Evolutionary conservation across 2,113 vertebrate genomes (phyloP).

Genomic region (Thryonomys swinderianus): DNA sequence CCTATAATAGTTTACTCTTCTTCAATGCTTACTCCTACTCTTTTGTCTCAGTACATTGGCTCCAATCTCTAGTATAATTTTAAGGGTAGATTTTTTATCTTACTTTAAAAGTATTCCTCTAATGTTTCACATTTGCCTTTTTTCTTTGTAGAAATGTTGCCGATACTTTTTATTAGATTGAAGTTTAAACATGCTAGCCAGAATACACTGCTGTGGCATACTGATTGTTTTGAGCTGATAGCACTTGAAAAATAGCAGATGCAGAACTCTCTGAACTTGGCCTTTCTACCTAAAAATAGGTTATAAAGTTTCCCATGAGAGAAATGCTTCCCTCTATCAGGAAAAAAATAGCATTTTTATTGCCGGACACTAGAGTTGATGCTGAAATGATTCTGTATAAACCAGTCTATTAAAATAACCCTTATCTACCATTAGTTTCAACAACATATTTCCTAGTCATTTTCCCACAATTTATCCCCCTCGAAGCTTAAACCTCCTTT

Average conservation of each 20-base stretch:
- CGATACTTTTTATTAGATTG: neutral
- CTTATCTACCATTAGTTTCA: neutral
- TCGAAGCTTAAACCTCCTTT: neutral
- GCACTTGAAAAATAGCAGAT: neutral
- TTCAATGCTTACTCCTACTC: neutral
- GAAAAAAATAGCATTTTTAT: constrained; percentile 24
- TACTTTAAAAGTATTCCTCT: neutral
- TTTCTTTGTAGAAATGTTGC: constrained; percentile 27
- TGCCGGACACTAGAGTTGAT: neutral
- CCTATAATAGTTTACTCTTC: neutral
- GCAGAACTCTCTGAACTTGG: neutral
- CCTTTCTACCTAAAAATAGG: neutral
- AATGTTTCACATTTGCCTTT: constrained; percentile 36
- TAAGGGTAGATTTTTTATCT: neutral
- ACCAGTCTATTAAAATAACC: neutral
- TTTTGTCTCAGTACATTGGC: neutral
- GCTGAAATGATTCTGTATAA: neutral
- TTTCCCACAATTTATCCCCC: neutral
- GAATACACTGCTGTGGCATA: neutral
- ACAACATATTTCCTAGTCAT: constrained; percentile 5
- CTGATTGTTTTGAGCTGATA: neutral
- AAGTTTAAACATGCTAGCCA: neutral
- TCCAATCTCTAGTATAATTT: neutral
- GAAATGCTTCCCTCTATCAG: neutral
- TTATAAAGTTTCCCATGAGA: neutral